Percentiles rank a stretch among this genome's conserved stretches.
Evolutionary conservation across 2,888 invertebrate species (phyloP).

Genomic region (Ochropleura leucogaster): DNA sequence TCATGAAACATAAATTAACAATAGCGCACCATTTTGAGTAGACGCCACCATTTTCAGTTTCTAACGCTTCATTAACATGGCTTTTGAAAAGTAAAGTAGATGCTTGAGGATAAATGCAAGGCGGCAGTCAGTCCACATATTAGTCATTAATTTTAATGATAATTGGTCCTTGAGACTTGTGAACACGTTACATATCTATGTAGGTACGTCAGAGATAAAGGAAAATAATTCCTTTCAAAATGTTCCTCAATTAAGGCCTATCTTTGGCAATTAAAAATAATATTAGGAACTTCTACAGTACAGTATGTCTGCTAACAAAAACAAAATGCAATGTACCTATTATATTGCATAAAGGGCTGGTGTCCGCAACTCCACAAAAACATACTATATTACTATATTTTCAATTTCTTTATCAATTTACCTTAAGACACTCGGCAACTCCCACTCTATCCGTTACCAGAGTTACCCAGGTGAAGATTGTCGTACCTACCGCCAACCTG

Average conservation of each 20-base stretch:
- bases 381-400: too few relatives aligned
- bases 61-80: slow-evolving; percentile 12
- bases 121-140: slow-evolving; percentile 7
- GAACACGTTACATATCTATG: slow-evolving; percentile 18
- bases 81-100: slow-evolving; percentile 33
- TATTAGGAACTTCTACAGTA: background rate
- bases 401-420: background rate
- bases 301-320: background rate
- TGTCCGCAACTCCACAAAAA: too few relatives aligned
- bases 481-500: too few relatives aligned
- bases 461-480: background rate
- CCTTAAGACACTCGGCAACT: background rate
- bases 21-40: background rate
- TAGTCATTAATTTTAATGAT: slow-evolving; percentile 45
- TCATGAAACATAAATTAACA: slow-evolving; percentile 12
- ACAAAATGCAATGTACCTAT: background rate
- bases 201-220: slow-evolving; percentile 32
- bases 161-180: slow-evolving; percentile 39
- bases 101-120: slow-evolving; percentile 41
- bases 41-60: background rate
- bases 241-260: slow-evolving; percentile 19
- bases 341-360: too few relatives aligned
- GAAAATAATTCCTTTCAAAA: slow-evolving; percentile 11
- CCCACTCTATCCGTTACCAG: background rate
- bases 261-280: slow-evolving; percentile 27